Base-by-base conservation (phyloP, 2,113 vertebrate genomes). In the Romanogobio albipinnatus region DNA sequence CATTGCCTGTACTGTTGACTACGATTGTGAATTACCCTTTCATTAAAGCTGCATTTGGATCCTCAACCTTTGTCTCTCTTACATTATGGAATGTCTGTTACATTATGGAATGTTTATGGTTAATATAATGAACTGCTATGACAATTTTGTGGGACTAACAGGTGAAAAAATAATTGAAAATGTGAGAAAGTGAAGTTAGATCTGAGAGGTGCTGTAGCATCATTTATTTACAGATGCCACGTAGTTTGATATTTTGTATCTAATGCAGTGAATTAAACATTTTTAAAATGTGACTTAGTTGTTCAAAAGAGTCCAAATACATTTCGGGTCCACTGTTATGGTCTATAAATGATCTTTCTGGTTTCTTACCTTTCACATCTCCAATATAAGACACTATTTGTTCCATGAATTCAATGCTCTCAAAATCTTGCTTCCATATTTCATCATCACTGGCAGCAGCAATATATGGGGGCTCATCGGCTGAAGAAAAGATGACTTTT, bases 351-450 rank as follows among this genome's bases (percentile, higher is more conserved):
- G 19, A 70, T 56, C 9, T 26, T 14, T 68, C 79, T 81, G 45
- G 9, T 24, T 36, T 59, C 49, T 59, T 93, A 96, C 95, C 94
- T 94, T 92, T 91, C 53, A 93, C 88, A 14, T 94, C 91, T 88
- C 66, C 84, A 86, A 93, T 85, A 24, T 89, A 76, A 76, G 92
- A 82, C 59, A 59, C 87, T 22, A 95, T 77, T 26, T 91, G 87
- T 71, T 92, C 85, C 89, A 88, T 92, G 43, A 92, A 91, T 26
- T 91, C 91, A 0, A 94, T 95, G 70, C 66, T 93, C 66, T 94
- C 90, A 82, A 95, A 0, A 3, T 4, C 24, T 66, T 94, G 94
- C 73, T 90, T 94, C 94, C 94, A 96, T 84, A 96, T 90, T 0
- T 94, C 92, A n/a, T 91, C 88, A 81, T 86, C 71, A 45, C 93